Base-by-base conservation (phyloP, 2,888 invertebrate species). In the Caenorhabditis sp. region DNA sequence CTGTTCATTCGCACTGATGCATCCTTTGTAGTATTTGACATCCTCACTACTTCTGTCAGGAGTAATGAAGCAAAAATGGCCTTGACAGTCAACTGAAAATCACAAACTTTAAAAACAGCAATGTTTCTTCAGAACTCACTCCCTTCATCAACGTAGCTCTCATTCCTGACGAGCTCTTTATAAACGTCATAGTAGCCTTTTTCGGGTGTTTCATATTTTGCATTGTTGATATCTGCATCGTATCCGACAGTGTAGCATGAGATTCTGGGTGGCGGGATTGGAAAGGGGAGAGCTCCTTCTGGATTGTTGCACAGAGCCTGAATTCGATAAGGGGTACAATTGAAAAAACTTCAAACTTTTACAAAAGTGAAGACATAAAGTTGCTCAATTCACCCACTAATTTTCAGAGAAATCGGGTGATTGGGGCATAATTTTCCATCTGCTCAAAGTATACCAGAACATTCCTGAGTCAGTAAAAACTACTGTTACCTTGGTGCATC, bases 1-100 rank as follows among this genome's bases (percentile, higher is more conserved):
- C 49, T 66, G 66, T 22, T 66, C 66, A 22, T 66, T 28, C n/a
- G 66, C 28, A n/a, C 47, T 49, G 3, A 66, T 66, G n/a, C 66
- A 66, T 14, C 66, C 66, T 19, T 66, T 66, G 35, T 66, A 66
- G 22, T 31, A 49, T 10, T 28, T 16, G 0, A 12, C 19, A 24
- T 41, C 7, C 2, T 28, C 63, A 1, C n/a, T 47, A 19, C 12
- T 10, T 10, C n/a, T 16, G 4, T 22, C 41, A 3, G 22, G 22
- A 24, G n/a, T 19, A 28, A 66, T 22, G 35, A 66, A 66, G 14
- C 66, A 66, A 28, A 66, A 66, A n/a, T 66, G 66, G 7, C 66
- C 66, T 0, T 49, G 49, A 22, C 66, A 66, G 6, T 49, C 12
- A 6, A 66, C 66, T 66, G 51, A 49, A 66, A 51, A 10, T 51